Evolutionary conservation across 2,113 vertebrate species (phyloP), one percentile per base, ranked within the genome.

Genomic region (Rhizomys pruinosus): DNA sequence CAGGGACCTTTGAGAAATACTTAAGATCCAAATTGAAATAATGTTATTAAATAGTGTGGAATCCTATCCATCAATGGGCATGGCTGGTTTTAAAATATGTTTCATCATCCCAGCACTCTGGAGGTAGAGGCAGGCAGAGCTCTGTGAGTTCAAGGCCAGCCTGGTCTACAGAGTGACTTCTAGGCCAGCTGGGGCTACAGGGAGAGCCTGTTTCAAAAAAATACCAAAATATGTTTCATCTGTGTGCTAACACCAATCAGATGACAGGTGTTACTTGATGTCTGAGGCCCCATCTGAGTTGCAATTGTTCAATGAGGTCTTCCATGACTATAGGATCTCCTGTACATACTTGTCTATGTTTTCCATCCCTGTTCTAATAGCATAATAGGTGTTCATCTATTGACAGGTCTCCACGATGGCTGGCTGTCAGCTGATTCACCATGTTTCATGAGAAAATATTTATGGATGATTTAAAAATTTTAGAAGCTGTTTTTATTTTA

Each of bases 401-500:
- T 32, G 13, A 66, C 22, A 25, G 25, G 11, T 27, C 2, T 66
- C 32, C 13, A 22, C 3, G 8, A 27, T 79, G 66, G 22, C 34
- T 86, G 16, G 69, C 64, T 19, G 82, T n/a, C 34, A n/a, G n/a
- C n/a, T n/a, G 44, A 42, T 23, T 84, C 85, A 73, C 25, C 27
- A 17, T 57, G 52, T 77, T 77, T 89, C 32, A 61, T 55, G 73
- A 89, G 73, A 42, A 92, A 52, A 5, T 61, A 72, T 39, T 74
- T 55, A 44, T 10, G 73, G 44, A 85, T 57, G n/a, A n/a, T n/a
- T n/a, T n/a, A n/a, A n/a, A n/a, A n/a, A n/a, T n/a, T 84, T 66
- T 73, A 39, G 74, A 94, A 93, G 63, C 16, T 85, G 6, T 3
- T 27, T 91, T 95, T 84, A 66, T n/a, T 84, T 66, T 73, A 39